Evolutionary conservation across 2,113 vertebrate genomes (phyloP), one percentile per base, ranked within the genome.

Genomic region (Gallinago media): DNA sequence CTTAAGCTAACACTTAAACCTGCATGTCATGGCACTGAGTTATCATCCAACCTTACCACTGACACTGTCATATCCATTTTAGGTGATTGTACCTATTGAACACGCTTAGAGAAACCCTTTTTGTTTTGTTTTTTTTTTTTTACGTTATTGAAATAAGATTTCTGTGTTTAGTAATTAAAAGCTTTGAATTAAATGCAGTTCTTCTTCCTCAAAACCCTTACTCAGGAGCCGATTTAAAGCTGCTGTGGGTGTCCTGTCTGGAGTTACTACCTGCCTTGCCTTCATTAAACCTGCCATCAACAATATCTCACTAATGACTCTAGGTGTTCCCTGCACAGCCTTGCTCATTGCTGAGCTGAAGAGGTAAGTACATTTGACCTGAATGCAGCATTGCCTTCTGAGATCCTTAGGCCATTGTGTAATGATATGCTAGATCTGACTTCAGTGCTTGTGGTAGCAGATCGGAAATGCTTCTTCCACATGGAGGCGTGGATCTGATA

Each of bases 211-310:
- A 3, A 15, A 40, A 42, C 92, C 19, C 36, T 12, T 47, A 10
- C 79, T 63, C 87, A 99, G 99, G 96, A 98, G 98, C 21, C 98
- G 99, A 95, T 99, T 99, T 98, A 99, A 99, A 98, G 98, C 98
- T 82, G 99, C 99, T 21, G 98, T 99, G 12, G 99, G 98, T 47
- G 97, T 99, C 79, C 97, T 99, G 70, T 99, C 99, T 49, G 99
- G 99, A 36, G 98, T 99, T 89, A 99, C 99, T 47, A 99, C 99
- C 1, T 98, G 98, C 32, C 97, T 99, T 46, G 99, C 99, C 5
- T 99, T 99, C 79, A 98, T 99, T 62, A 99, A 99, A 76, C 99
- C 99, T 4, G 98, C 99, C 38, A 98, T 99, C 96, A 99, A 99
- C 97, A 99, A 98, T 38, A 98, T 99, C 97, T 99, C 99, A 0